Percentiles rank a stretch among this genome's conserved stretches.
Conservation (phyloP, 1,140 invertebrate species). For the Penaeus vannamei region DNA sequence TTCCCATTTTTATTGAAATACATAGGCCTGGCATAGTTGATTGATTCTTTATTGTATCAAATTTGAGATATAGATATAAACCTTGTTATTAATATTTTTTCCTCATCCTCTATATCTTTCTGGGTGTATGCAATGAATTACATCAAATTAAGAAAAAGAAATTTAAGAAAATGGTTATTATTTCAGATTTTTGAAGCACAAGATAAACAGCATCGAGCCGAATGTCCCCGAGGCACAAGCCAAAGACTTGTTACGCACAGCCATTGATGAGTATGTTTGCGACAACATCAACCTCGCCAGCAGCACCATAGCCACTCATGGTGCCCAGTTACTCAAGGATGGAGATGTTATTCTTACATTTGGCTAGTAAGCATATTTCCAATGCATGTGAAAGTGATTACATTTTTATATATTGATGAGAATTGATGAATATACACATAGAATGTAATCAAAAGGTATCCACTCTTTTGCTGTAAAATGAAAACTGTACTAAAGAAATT, state of each 20-base stretch:
- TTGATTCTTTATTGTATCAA: too few species aligned
- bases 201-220: conserved; percentile 54
- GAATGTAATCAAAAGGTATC: too few species aligned
- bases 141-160: neutral
- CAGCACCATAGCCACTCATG: conserved; percentile 51
- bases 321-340: conserved; percentile 40
- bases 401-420: too few species aligned
- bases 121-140: neutral
- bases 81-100: too few species aligned
- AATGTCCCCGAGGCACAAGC: conserved; percentile 57
- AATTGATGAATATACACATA: too few species aligned
- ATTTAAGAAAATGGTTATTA: neutral
- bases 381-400: neutral
- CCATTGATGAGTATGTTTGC: conserved; percentile 46
- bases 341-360: conserved; percentile 58
- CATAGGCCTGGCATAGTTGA: too few species aligned
- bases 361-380: conserved; percentile 48
- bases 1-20: neutral
- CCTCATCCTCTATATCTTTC: neutral
- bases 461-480: too few species aligned
- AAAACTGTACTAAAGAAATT: too few species aligned
- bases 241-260: conserved; percentile 51
- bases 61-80: too few species aligned
- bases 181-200: conserved; percentile 53
- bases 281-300: conserved; percentile 58